phyloP scores from a whole-genome alignment of 30 jellyfish, hydroid and myxozoan genomes.

The Aurelia sp. region DNA sequence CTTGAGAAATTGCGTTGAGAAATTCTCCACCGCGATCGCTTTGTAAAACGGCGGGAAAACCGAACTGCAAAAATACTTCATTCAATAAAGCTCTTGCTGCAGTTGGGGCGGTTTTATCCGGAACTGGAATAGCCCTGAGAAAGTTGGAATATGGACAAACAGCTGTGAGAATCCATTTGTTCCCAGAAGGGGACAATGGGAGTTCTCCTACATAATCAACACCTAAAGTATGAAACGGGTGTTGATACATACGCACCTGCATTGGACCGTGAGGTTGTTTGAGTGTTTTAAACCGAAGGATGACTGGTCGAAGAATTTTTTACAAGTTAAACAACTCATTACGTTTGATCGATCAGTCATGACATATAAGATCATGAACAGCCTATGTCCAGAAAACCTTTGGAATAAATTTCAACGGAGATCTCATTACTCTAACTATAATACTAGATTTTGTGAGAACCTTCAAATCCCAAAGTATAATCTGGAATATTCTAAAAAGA shows the following conservation, averaged over 20 bases:
- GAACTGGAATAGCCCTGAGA: conserved; percentile 61
- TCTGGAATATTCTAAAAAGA: too few species aligned
- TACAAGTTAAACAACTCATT: too few species aligned
- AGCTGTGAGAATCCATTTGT: conserved; percentile 55
- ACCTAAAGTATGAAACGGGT: conserved; percentile 57
- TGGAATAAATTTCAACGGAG: too few species aligned
- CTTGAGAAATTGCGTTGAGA: conserved; percentile 10
- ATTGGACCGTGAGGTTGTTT: conserved; percentile 58
- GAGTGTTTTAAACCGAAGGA: conserved; percentile 23
- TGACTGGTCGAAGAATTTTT: too few species aligned
- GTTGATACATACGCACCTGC: conserved; percentile 44
- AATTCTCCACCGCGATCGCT: conserved; percentile 63
- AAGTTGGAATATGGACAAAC: conserved; percentile 50
- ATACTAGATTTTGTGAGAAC: too few species aligned
- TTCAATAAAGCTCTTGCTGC: conserved; percentile 34
- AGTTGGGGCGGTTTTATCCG: conserved; percentile 39
- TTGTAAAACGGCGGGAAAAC: conserved; percentile 58
- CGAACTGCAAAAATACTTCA: conserved; percentile 26
- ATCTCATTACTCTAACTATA: too few species aligned
- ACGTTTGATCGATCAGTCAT: too few species aligned
- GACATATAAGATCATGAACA: too few species aligned
- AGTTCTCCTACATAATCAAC: conserved; percentile 56
- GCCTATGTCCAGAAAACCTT: too few species aligned
- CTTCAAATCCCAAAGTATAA: too few species aligned
- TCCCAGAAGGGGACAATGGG: conserved; percentile 40